Evolutionary conservation across 2,113 vertebrate genomes (phyloP), one percentile per base, ranked within the genome.

Genomic region (Cettia cetti): DNA sequence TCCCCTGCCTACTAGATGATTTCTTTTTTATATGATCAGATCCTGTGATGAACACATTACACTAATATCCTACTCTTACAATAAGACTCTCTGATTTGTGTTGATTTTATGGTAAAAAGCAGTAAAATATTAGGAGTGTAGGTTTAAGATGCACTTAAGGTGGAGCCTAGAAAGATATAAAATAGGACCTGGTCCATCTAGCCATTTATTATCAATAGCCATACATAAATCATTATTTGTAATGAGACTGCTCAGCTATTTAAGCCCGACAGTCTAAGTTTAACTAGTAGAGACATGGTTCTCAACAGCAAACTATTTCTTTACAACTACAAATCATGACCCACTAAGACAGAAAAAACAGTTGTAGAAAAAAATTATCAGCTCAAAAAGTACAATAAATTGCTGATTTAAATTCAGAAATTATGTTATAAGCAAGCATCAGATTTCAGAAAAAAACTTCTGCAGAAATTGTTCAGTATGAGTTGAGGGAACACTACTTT

Each of bases 301-400:
- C 28, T 68, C 23, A 94, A 63, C 7, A 75, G 33, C n/a, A 76
- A 82, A 79, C 44, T 75, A 24, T 30, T 79, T 68, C 40, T 90
- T 61, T 77, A 83, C 72, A 53, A 54, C 92, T 71, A 80, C 50
- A 59, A 88, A 74, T 82, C 49, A 93, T 17, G 5, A 90, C 33
- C 80, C 91, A 64, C 42, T 95, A 75, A 79, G 68, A 60, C 50
- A 96, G 61, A 91, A 42, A 89, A 95, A 91, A 52, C 2, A 17
- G 49, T 63, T 81, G 39, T 40, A 96, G 86, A 96, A 89, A 84
- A 79, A 54, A 76, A 93, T 88, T 9, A 83, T 26, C 50, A 90
- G 20, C 26, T 80, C 69, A 85, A 77, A 92, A 93, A 95, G 50
- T 76, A 77, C 40, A 92, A 28, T 37, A 92, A 71, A 82, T 84